Evolutionary conservation across 2,797 vertebrate species (phyloP).

Genomic region (Pagetopsis macropterus): DNA sequence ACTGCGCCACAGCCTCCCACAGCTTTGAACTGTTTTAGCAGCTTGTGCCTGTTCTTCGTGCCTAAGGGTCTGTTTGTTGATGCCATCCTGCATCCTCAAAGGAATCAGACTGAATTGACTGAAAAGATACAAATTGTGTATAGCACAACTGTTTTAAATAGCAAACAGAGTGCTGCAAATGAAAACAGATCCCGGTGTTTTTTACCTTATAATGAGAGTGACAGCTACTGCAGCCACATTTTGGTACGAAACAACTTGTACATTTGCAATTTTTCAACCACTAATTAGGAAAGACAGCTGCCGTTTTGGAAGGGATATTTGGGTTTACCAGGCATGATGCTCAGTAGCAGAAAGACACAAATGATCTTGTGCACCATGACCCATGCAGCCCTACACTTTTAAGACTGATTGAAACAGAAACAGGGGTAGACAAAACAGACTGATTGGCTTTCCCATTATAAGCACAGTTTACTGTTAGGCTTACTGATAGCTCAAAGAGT

Average conservation of each 20-base stretch:
- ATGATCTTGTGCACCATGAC: constrained; percentile 10
- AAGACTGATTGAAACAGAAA: constrained; percentile 36
- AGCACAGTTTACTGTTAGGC: constrained; percentile 28
- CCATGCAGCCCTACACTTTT: neutral
- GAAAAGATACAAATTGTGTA: constrained; percentile 23
- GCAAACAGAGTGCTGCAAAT: constrained; percentile 5
- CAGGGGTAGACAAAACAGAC: constrained; percentile 10
- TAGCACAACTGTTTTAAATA: constrained; percentile 28
- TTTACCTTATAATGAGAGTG: constrained; percentile 20
- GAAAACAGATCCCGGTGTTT: constrained; percentile 16
- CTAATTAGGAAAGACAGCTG: constrained; percentile 40
- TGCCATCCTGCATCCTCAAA: constrained; percentile 26
- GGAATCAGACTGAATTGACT: constrained; percentile 11
- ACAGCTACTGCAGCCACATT: constrained; percentile 28
- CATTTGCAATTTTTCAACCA: constrained; percentile 17
- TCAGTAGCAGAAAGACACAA: constrained; percentile 6
- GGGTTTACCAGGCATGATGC: constrained; percentile 16
- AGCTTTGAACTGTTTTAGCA: constrained; percentile 9
- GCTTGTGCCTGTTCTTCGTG: constrained; percentile 11
- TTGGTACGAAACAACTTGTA: neutral
- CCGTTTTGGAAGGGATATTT: constrained; percentile 21
- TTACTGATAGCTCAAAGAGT: constrained; percentile 39
- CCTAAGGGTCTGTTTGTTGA: constrained; percentile 20
- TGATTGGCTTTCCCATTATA: constrained; percentile 27
- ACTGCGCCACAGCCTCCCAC: too few relatives aligned